Evolutionary conservation across 2,797 vertebrate genomes (phyloP), one percentile per base, ranked within the genome.

Genomic region (Silurus lanzhouensis): DNA sequence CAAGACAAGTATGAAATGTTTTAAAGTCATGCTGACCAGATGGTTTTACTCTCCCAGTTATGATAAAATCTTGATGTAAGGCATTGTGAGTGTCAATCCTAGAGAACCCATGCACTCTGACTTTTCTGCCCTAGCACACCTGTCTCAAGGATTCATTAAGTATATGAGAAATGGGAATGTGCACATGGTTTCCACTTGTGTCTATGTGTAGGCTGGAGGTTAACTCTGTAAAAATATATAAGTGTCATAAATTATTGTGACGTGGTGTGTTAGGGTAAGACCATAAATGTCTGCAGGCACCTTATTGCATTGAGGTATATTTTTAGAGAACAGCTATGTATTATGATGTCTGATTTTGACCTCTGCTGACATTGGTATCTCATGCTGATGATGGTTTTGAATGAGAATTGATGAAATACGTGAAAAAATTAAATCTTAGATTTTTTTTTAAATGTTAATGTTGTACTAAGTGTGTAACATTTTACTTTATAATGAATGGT

Each of bases 31-130:
- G 64, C 27, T 61, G 46, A 48, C 75, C 85, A 86, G 81, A 70
- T 86, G 85, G 64, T 83, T 66, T 77, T 76, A 38, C 17, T 68
- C n/a, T 61, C 38, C 46, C 55, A 44, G n/a, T 27, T 44, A 52
- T 31, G 64, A 78, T 83, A 78, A 70, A 78, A 86, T 86, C 72
- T 86, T 64, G 48, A 70, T 75, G 57, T 85, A 66, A 22, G 6
- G 17, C 55, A 22, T 67, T 70, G 20, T 71, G 13, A 17, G 17
- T 64, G 25, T 72, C 57, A 81, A 19, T 44, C 48, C 14, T 57
- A 10, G 8, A 58, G 76, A 74, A 25, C 58, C 58, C 67, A 71
- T 77, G 25, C 66, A 66, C 61, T 55, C 55, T 7, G 19, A 74
- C 15, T 67, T n/a, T 68, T 52, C 19, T 81, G 44, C 46, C 7